Percentiles rank a stretch among this genome's conserved stretches.
These are phyloP conservation scores for Calosoma granatense DNA, from an alignment of 1,140 invertebrate species.

Conservation along the genomic window DNA sequence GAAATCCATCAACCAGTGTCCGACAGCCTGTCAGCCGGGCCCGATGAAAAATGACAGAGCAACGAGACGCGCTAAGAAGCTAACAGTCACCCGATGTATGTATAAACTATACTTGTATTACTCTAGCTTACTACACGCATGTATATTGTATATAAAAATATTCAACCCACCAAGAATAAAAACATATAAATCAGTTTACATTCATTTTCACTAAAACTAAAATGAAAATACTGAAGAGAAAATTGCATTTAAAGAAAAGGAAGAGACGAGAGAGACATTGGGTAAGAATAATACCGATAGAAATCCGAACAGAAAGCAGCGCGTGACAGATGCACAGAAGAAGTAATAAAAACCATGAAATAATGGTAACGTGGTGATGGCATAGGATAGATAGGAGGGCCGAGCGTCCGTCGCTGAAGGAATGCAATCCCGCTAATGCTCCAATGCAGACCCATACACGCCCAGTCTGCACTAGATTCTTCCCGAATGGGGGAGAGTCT, in stretches of 20 bases:
- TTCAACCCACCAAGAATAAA: no score
- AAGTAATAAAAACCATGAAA: neutral
- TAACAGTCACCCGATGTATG: no score
- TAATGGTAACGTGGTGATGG: neutral
- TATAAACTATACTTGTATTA: no score
- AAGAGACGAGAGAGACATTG: no score
- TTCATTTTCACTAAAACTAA: no score
- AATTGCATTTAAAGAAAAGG: no score
- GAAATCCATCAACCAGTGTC: constrained; percentile 4
- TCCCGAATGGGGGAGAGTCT: no score
- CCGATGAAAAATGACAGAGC: constrained; percentile 2
- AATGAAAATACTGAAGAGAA: no score
- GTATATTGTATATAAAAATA: no score
- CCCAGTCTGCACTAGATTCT: neutral
- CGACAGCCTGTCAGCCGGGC: neutral
- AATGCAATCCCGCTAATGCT: neutral
- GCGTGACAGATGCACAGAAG: neutral
- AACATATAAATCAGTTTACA: no score
- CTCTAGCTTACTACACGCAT: no score
- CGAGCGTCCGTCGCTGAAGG: no score
- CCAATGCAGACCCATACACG: neutral
- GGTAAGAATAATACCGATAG: neutral
- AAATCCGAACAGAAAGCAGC: neutral
- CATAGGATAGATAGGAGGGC: neutral
- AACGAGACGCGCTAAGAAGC: neutral